phyloP scores from a whole-genome alignment of 2,888 invertebrate genomes.

The Atrina japonica region DNA sequence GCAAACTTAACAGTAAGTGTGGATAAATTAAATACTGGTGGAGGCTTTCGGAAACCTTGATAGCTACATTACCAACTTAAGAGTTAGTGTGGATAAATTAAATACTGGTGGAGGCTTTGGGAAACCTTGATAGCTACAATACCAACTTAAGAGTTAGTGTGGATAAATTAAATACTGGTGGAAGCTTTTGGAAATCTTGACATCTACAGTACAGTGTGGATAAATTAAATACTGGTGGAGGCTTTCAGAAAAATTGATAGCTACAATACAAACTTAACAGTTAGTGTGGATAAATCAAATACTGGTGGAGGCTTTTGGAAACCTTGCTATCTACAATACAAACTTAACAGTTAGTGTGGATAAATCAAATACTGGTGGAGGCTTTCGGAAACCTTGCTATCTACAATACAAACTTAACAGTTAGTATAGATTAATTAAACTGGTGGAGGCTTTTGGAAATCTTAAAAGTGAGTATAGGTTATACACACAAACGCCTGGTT shows the following conservation, averaged over 20 bases:
- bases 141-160: not conserved
- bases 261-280: constrained; percentile 81
- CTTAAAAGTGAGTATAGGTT: constrained; percentile 89
- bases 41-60: constrained; percentile 91
- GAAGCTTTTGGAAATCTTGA: constrained; percentile 91
- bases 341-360: not conserved
- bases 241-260: constrained; percentile 93
- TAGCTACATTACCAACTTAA: constrained; percentile 82
- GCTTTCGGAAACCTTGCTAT: constrained; percentile 92
- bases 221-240: too few species aligned
- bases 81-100: not conserved
- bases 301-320: constrained; percentile 90
- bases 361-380: too few species aligned
- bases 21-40: too few species aligned
- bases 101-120: constrained; percentile 89
- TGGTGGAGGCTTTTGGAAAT: constrained; percentile 90
- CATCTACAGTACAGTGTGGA: too few species aligned
- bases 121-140: constrained; percentile 88
- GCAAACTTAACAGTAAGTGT: constrained; percentile 1
- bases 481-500: too few species aligned
- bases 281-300: too few species aligned
- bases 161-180: too few species aligned
- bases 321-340: constrained; percentile 86
- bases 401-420: not conserved
- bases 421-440: not conserved